Conservation (phyloP, 2,113 vertebrate genomes). For the Misgurnus mizolepis region DNA sequence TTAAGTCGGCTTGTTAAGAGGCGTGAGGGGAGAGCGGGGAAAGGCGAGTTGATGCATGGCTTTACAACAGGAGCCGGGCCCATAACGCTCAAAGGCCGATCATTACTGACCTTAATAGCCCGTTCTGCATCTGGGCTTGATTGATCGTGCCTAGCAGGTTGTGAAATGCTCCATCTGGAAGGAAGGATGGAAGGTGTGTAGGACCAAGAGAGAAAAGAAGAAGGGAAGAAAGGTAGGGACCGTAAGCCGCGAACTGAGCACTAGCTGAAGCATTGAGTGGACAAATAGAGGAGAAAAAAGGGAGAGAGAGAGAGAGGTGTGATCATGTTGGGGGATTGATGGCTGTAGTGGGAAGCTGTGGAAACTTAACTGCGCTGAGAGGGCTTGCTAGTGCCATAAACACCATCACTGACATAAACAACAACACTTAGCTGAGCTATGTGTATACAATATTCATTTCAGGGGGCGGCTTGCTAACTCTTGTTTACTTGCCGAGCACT, state of each 20-base stretch:
- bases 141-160: conserved; percentile 79
- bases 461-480: conserved; percentile 70
- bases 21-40: conserved; percentile 72
- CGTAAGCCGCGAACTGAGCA: conserved; percentile 50
- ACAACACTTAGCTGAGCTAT: conserved; percentile 77
- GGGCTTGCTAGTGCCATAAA: conserved; percentile 77
- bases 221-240: conserved; percentile 67
- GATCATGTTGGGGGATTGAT: conserved; percentile 70
- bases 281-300: conserved; percentile 48
- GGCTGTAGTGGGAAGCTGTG: conserved; percentile 72
- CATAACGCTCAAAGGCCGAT: conserved; percentile 77
- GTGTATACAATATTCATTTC: conserved; percentile 79
- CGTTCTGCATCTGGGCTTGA: conserved; percentile 74
- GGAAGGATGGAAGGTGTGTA: conserved; percentile 63
- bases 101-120: conserved; percentile 74
- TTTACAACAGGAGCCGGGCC: conserved; percentile 71
- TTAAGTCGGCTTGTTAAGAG: conserved; percentile 81
- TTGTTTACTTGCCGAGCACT: conserved; percentile 67
- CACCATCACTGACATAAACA: conserved; percentile 78
- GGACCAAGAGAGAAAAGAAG: conserved; percentile 54
- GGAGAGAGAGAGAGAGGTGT: conserved; percentile 56
- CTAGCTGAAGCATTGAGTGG: conserved; percentile 41
- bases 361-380: conserved; percentile 78
- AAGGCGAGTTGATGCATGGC: conserved; percentile 68
- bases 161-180: conserved; percentile 83